Base-by-base conservation (phyloP, 2,113 vertebrate genomes). In the Apistogramma diplotaenia region DNA sequence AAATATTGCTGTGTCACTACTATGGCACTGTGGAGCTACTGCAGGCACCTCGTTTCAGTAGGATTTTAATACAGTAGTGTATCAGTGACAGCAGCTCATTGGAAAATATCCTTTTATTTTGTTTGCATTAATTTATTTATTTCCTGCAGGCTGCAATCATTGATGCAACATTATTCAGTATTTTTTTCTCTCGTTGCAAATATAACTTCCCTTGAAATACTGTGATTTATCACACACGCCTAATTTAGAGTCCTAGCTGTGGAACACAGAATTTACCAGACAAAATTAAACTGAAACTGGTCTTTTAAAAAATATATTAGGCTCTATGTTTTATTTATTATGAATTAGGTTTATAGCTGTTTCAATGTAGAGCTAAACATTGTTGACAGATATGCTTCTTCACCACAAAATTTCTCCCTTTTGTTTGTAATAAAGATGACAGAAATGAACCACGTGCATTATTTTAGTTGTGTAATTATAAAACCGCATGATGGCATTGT, bases 251-350 rank as follows among this genome's bases (percentile, higher is more conserved):
- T 49, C 23, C 13, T 65, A 49, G 46, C 35, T 65, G 16, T 65
- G 35, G 35, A 65, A 16, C 43, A 65, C 1, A 25, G 61, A 65
- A 25, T 43, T 10, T 62, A 40, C 23, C n/a, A 31, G 29, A 40
- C 35, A 62, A 40, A 23, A 62, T 62, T 62, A 23, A 62, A 40
- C 12, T 23, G 33, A 62, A 62, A 62, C 60, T 62, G 33, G 33
- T 0, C 6, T 23, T 62, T 62, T 40, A 3, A 5, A 62, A 61
- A 62, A 37, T 33, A 11, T 37, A n/a, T 62, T 37, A 23, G 33
- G 60, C 33, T 40, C 33, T 15, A 37, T 62, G 12, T 62, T 62
- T 62, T 31, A 31, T 31, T 31, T 31, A 31, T 31, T 31, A 31
- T 31, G 3, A 31, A 31, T 31, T 3, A 31, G 29, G 3, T 31